These are phyloP conservation scores for Trissolcus brochymenae DNA, from an alignment of 2,888 invertebrate species.

Conservation along the genomic window DNA sequence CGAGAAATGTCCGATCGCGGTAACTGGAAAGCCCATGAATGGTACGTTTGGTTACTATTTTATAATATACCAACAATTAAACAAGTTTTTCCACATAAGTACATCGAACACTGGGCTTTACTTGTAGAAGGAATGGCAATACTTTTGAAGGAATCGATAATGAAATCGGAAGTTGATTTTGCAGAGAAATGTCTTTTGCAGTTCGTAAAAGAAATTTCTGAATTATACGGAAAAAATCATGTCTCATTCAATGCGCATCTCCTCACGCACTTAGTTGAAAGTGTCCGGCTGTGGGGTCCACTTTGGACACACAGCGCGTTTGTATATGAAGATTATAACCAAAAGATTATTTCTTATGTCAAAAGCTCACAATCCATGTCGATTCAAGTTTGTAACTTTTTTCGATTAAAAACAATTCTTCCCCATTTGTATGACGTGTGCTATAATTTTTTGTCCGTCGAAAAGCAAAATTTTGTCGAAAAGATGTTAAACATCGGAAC, in stretches of 20 bases:
- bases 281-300: slow-evolving; percentile 4
- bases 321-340: slow-evolving; percentile 42
- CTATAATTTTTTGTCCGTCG: neutral
- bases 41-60: slow-evolving; percentile 24
- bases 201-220: too few species aligned
- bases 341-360: slow-evolving; percentile 19
- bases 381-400: slow-evolving; percentile 31
- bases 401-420: slow-evolving; percentile 4
- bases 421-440: neutral
- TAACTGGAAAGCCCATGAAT: slow-evolving; percentile 35
- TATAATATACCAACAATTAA: slow-evolving; percentile 25
- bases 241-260: too few species aligned
- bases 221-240: too few species aligned
- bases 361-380: slow-evolving; percentile 43
- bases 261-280: too few species aligned
- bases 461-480: neutral
- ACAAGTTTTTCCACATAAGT: slow-evolving; percentile 1
- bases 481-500: slow-evolving; percentile 5
- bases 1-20: slow-evolving; percentile 22
- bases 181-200: too few species aligned
- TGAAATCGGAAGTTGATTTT: too few species aligned
- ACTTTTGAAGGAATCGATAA: too few species aligned
- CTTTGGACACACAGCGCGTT: slow-evolving; percentile 55
- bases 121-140: too few species aligned
- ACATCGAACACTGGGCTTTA: too few species aligned